phyloP scores from a whole-genome alignment of 2,888 invertebrate species.

The Anticlea derivata region DNA sequence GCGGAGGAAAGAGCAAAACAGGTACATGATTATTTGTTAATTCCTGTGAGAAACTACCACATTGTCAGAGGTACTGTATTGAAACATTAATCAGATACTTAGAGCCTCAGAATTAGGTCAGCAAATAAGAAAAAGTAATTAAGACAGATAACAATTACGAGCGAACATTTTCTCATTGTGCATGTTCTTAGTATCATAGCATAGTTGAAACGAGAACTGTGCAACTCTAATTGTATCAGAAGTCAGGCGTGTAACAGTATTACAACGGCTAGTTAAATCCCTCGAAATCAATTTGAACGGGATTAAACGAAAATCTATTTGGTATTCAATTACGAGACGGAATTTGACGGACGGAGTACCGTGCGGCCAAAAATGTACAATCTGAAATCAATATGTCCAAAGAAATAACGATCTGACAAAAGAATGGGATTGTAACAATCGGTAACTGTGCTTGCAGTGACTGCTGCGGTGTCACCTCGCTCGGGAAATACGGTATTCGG shows the following conservation, averaged over 20 bases:
- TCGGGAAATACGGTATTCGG: conserved; percentile 58
- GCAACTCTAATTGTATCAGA: conserved; percentile 58
- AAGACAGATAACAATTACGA: conserved; percentile 29
- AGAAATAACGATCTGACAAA: conserved; percentile 72
- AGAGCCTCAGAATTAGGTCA: conserved; percentile 11
- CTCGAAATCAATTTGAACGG: conserved; percentile 67
- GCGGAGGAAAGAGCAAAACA: conserved; percentile 2
- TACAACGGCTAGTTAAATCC: conserved; percentile 59
- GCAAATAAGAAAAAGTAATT: conserved; percentile 15
- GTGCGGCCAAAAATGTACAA: too few relatives aligned
- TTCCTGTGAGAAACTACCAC: conserved; percentile 17
- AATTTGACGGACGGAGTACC: too few relatives aligned
- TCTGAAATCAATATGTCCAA: conserved; percentile 71
- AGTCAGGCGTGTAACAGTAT: conserved; percentile 60
- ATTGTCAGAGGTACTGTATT: conserved; percentile 8
- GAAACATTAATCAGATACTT: conserved; percentile 4
- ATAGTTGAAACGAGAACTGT: conserved; percentile 40
- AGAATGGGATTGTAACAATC: conserved; percentile 73
- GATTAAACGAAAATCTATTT: conserved; percentile 72
- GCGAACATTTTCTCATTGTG: conserved; percentile 38
- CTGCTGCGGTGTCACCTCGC: conserved; percentile 49
- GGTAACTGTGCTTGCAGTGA: conserved; percentile 64
- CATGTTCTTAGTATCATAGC: conserved; percentile 39
- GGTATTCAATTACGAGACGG: conserved; percentile 73
- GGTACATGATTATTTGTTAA: conserved; percentile 16